Evolutionary conservation across 2,888 invertebrate genomes (phyloP).

Genomic region (Diaphora mendica): DNA sequence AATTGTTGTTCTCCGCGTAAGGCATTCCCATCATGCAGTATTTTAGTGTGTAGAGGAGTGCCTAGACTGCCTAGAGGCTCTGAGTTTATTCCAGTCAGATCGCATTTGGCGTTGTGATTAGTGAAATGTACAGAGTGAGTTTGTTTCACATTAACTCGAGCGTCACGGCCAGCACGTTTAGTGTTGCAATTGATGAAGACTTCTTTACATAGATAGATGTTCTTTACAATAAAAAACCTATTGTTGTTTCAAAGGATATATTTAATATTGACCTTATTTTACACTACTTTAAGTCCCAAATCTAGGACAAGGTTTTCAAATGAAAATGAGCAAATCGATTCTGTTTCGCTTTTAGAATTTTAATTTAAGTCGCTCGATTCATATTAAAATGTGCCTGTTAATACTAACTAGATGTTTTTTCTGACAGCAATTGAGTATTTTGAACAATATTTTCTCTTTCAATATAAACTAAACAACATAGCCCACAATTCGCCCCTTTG

Average conservation of each 20-base stretch:
- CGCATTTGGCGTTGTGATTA: no score
- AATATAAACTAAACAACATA: slow-evolving; percentile 52
- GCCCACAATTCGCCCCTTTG: slow-evolving; percentile 75
- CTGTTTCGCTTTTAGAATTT: not conserved
- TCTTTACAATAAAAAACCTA: not conserved
- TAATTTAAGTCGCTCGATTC: not conserved
- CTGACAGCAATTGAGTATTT: not conserved
- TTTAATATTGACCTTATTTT: not conserved
- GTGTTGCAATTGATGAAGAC: no score
- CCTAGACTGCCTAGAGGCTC: no score
- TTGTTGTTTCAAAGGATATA: not conserved
- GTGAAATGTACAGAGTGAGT: no score
- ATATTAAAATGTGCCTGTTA: not conserved
- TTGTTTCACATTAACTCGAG: no score
- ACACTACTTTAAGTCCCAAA: not conserved
- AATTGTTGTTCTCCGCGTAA: no score
- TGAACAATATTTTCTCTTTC: not conserved
- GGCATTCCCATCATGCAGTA: no score
- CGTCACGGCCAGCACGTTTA: no score
- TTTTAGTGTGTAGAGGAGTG: no score
- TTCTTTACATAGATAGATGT: no score
- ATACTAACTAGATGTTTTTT: not conserved
- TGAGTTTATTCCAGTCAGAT: no score
- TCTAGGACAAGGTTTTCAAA: not conserved
- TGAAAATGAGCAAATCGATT: not conserved